Base-by-base conservation (phyloP, 1,140 invertebrate species). In the Coelopa frigida region DNA sequence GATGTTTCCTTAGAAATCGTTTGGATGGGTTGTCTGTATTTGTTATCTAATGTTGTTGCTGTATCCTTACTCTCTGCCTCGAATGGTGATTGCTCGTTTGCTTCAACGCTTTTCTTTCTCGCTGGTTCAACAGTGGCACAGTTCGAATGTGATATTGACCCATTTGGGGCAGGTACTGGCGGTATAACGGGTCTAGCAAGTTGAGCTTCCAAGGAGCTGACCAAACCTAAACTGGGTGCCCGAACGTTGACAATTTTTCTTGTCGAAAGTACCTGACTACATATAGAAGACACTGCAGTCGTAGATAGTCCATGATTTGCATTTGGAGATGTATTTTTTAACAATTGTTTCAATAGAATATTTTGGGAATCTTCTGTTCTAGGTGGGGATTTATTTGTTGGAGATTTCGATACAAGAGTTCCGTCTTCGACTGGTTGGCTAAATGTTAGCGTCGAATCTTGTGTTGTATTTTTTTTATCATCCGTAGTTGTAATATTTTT, bases 281-380 rank as follows among this genome's bases (percentile, higher is more conserved):
- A 38, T 10, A 42, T 29, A 5, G 24, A 20, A 12, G 7, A n/a
- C 32, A 21, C 32, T 12, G 31, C 14, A 15, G 21, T 26, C n/a
- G 24, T 22, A 44, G 48, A 21, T 4, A 39, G 39, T 14, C 51
- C 43, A 35, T 56, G 48, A 23, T 41, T 12, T 65, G 27, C 75
- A 73, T 5, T 77, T 78, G 61, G 85, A 87, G n/a, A n/a, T n/a
- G n/a, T n/a, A 54, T 90, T 93, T 65, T 94, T 89, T 15, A 95
- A 65, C 20, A 95, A 71, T 65, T 94, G 87, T 59, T 94, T 94
- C 15, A 95, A 66, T 14, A 95, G 68, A 8, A 91, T 89, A 72
- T 94, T 93, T 62, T 92, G 87, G 2, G 85, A 85, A 51, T 90
- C 85, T 55, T 87, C 84, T 36, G 77, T 74, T 56, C 75, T 81